Percentiles rank a stretch among this genome's conserved stretches.
phyloP scores from a whole-genome alignment of 1,140 invertebrate species.

The Drosophila subobscura region DNA sequence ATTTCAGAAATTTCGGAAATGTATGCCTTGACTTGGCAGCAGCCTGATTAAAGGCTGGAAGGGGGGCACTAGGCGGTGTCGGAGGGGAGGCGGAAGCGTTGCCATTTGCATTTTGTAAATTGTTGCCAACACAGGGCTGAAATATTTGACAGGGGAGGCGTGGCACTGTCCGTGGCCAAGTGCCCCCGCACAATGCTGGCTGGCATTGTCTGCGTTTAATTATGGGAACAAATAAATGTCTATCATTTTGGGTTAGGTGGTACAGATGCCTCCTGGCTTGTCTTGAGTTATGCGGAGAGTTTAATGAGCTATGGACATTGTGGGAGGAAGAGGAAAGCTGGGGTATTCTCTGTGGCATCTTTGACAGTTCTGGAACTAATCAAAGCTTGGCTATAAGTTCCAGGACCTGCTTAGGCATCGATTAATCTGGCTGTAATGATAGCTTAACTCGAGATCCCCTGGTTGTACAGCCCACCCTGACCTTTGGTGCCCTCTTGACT shows the following conservation, averaged over 20 bases:
- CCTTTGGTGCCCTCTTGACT: constrained; percentile 5
- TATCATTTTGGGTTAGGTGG: constrained; percentile 57
- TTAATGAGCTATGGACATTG: constrained; percentile 68
- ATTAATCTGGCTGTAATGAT: constrained; percentile 35
- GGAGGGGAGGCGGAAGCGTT: constrained; percentile 10
- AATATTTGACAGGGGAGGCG: constrained; percentile 69
- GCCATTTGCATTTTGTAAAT: constrained; percentile 73
- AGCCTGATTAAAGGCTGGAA: constrained; percentile 46
- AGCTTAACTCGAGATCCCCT: constrained; percentile 15
- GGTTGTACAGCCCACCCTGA: not conserved
- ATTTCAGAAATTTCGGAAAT: constrained; percentile 45
- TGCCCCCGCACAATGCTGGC: constrained; percentile 20
- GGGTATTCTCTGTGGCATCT: not conserved
- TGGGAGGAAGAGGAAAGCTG: not conserved
- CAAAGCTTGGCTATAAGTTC: constrained; percentile 24
- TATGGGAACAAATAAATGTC: constrained; percentile 80
- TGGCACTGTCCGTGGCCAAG: not conserved
- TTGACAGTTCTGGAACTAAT: constrained; percentile 22
- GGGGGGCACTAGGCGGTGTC: not conserved
- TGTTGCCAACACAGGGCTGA: constrained; percentile 61
- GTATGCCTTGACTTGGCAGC: constrained; percentile 54
- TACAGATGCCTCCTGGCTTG: constrained; percentile 18
- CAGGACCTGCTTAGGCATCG: constrained; percentile 25
- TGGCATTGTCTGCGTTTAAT: constrained; percentile 78
- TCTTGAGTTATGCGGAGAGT: constrained; percentile 48